These are phyloP conservation scores for Conus canariensis DNA, from an alignment of 2,888 invertebrate genomes.

Conservation along the genomic window DNA sequence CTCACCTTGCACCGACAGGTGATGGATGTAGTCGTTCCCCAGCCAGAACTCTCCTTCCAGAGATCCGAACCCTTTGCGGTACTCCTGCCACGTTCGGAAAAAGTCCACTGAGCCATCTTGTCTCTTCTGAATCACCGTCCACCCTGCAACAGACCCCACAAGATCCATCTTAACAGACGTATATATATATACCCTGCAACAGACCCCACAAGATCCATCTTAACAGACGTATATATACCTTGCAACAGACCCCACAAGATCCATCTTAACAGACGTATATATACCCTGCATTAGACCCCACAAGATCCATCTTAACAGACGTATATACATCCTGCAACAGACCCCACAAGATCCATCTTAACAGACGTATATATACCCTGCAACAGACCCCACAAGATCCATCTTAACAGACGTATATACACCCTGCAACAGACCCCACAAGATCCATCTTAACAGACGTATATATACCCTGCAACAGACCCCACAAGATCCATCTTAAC, in stretches of 20 bases:
- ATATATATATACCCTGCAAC: no score
- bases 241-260: no score
- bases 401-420: no score
- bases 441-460: background rate
- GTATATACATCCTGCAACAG: no score
- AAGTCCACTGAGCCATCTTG: constrained; percentile 90
- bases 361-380: no score
- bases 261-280: no score
- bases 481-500: background rate
- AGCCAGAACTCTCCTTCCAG: constrained; percentile 90
- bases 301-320: background rate
- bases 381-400: background rate
- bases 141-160: constrained; percentile 76
- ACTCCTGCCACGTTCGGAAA: constrained; percentile 91
- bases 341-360: background rate
- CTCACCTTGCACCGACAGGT: constrained; percentile 82
- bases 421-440: background rate
- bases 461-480: no score
- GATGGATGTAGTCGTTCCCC: constrained; percentile 91
- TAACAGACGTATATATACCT: no score
- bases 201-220: background rate
- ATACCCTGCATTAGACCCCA: no score
- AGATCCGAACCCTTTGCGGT: constrained; percentile 90
- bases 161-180: background rate
- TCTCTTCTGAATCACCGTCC: constrained; percentile 90